Percentiles rank a stretch among this genome's conserved stretches.
phyloP scores from a whole-genome alignment of 2,888 invertebrate genomes.

The Eupithecia subumbrata region DNA sequence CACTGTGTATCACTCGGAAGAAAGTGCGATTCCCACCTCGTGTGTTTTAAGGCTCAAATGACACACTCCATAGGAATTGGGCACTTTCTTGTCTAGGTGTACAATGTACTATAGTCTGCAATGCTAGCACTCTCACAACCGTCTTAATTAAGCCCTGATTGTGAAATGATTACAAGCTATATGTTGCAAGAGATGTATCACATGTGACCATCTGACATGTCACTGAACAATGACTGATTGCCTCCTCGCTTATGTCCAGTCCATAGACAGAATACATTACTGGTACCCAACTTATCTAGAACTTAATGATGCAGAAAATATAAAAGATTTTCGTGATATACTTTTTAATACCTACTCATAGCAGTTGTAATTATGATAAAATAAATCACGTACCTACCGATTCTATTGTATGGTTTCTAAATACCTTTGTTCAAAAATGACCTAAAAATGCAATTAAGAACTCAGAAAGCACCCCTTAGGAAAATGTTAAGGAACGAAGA shows the following conservation, averaged over 20 bases:
- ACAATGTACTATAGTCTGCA: not conserved
- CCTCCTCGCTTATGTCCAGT: slow-evolving; percentile 24
- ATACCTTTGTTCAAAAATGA: too few species aligned
- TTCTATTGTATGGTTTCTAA: not conserved
- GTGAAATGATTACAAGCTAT: slow-evolving; percentile 34
- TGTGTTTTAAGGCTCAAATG: too few species aligned
- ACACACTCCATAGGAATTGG: too few species aligned
- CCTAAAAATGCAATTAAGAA: not conserved
- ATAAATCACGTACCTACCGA: not conserved
- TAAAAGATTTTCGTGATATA: not conserved
- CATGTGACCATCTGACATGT: slow-evolving; percentile 26
- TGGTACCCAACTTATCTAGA: not conserved
- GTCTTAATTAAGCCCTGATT: slow-evolving; percentile 18
- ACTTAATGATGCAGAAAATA: slow-evolving; percentile 9
- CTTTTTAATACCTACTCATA: not conserved
- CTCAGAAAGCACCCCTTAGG: not conserved
- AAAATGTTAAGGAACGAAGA: not conserved
- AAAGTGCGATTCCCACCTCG: too few species aligned
- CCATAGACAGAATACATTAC: slow-evolving; percentile 8
- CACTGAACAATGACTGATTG: slow-evolving; percentile 40
- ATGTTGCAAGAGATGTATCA: slow-evolving; percentile 31
- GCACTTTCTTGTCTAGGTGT: too few species aligned
- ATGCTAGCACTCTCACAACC: not conserved
- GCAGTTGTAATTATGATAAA: not conserved
- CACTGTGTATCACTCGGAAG: too few species aligned